phyloP scores from a whole-genome alignment of 2,113 vertebrate species.

The Sphaerodactylus townsendi region DNA sequence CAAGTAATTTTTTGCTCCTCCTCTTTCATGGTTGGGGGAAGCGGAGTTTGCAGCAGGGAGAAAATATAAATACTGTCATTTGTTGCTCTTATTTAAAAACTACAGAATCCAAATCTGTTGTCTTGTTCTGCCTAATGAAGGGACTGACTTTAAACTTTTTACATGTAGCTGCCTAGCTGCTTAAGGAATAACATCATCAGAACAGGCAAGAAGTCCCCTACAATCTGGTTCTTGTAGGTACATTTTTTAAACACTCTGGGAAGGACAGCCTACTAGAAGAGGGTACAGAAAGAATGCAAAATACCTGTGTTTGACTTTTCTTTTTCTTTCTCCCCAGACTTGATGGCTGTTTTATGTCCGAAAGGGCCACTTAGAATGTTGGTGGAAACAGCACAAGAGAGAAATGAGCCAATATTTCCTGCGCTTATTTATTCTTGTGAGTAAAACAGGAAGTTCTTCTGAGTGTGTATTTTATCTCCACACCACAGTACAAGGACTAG shows the following conservation, averaged over 20 bases:
- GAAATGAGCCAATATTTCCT: conserved; percentile 97
- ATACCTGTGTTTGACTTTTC: not conserved
- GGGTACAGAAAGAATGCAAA: not conserved
- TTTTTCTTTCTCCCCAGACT: conserved; percentile 78
- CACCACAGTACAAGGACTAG: not conserved
- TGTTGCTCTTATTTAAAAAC: no score
- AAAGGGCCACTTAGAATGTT: conserved; percentile 94
- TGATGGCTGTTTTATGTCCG: conserved; percentile 92
- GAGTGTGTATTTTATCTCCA: not conserved
- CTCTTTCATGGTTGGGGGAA: not conserved
- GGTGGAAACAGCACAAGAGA: conserved; percentile 96
- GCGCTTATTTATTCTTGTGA: conserved; percentile 98
- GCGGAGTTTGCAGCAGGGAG: not conserved
- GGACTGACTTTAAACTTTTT: not conserved
- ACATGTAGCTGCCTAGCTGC: not conserved
- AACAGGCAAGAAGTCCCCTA: not conserved
- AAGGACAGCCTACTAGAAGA: conserved; percentile 1
- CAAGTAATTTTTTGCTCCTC: not conserved
- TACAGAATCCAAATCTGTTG: not conserved
- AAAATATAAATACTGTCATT: not conserved
- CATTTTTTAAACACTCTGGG: not conserved
- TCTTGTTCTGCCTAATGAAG: not conserved
- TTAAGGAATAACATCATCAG: not conserved
- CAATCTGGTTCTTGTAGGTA: not conserved
- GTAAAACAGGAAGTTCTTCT: conserved; percentile 52